Conservation (phyloP, 2,113 vertebrate species). For the Forbesichthys papilliferus region DNA sequence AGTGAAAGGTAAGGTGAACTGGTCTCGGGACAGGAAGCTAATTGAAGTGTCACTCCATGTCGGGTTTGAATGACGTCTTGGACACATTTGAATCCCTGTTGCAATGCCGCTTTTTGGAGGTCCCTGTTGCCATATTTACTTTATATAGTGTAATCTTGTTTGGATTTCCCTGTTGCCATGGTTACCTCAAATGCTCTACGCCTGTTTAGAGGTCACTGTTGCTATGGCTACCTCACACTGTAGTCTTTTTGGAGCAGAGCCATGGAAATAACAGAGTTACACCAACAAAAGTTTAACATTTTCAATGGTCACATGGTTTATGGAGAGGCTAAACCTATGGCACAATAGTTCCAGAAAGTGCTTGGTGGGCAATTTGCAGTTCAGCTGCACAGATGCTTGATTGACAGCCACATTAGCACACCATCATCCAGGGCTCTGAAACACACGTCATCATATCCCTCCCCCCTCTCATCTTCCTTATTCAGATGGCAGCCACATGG, state of each 20-base stretch:
- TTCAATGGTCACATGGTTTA: too few relatives aligned
- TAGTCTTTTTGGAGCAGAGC: too few relatives aligned
- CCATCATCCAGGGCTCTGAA: slow-evolving; percentile 62
- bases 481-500: slow-evolving; percentile 60
- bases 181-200: too few relatives aligned
- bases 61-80: slow-evolving; percentile 65
- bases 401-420: slow-evolving; percentile 70
- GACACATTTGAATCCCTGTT: slow-evolving; percentile 66
- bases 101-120: slow-evolving; percentile 58
- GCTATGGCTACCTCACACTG: background rate
- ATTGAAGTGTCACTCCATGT: slow-evolving; percentile 74
- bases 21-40: slow-evolving; percentile 66
- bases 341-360: too few relatives aligned
- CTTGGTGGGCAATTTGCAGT: slow-evolving; percentile 17
- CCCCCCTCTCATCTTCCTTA: slow-evolving; percentile 58
- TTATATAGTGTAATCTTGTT: too few relatives aligned
- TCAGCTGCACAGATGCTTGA: slow-evolving; percentile 58
- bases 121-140: slow-evolving; percentile 29
- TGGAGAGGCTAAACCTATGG: too few relatives aligned
- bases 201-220: slow-evolving; percentile 63
- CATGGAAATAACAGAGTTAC: too few relatives aligned
- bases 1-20: slow-evolving; percentile 68
- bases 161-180: too few relatives aligned
- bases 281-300: too few relatives aligned
- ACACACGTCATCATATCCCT: slow-evolving; percentile 66